Evolutionary conservation across 2,113 vertebrate species (phyloP), one percentile per base, ranked within the genome.

Genomic region (Aythya baeri): DNA sequence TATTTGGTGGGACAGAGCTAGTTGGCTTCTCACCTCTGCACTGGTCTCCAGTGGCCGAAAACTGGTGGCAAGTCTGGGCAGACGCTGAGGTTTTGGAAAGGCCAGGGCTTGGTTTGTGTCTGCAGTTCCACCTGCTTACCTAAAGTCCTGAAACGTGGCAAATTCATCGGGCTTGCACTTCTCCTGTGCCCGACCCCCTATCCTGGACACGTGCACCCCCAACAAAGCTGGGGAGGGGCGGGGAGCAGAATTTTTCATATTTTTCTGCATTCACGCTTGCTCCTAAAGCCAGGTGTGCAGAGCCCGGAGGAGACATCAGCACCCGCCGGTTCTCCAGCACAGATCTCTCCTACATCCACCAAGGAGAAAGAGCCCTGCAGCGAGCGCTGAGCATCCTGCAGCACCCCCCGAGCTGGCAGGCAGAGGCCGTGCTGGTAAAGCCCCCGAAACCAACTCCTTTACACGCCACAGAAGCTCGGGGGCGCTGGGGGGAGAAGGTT

Each of bases 361-460:
- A 98, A 78, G 98, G 98, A 11, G 93, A 97, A 34, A 93, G 71
- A 3, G 98, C 98, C 21, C 97, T 98, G 94, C 93, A 89, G 52
- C 89, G 34, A 59, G 98, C 98, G 2, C 96, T 98, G 25, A 34
- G 92, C 11, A 97, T 98, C 82, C 77, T 98, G 66, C 96, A 97
- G 57, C 96, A 97, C 41, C 91, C 94, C 55, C 91, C 93, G 7
- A 92, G 96, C 50, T 98, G 98, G 98, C 97, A 91, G 63, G 74
- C 88, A 0, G 98, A 98, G 79, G 88, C 93, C 4, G 49, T 55
- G 38, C 96, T 95, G 98, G 98, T 99, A 95, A 79, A 70, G 50
- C 63, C 25, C 4, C 1, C 3, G 6, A 17, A 2, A 17, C 25
- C 20, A 32, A 17, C 20, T 6, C 12, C 38, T 61, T 50, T 15